A percentile compares a stretch with the other conserved stretches of the same genome.
phyloP scores from a whole-genome alignment of 2,888 invertebrate genomes.

The Himalopsyche kuldschensis region DNA sequence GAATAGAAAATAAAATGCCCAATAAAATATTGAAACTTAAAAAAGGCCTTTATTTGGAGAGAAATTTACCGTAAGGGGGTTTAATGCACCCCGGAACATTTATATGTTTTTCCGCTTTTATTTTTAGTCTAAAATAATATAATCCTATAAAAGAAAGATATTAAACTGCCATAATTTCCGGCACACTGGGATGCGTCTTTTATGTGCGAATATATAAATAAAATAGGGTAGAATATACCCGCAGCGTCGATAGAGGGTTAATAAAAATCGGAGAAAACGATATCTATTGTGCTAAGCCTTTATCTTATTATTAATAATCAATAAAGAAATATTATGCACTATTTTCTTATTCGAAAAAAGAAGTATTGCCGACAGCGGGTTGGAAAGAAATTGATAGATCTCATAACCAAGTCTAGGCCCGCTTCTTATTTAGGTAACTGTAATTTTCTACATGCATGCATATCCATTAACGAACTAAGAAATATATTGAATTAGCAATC shows the following conservation, averaged over 20 bases:
- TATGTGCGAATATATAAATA: constrained; percentile 34
- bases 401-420: too few species aligned
- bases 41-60: constrained; percentile 8
- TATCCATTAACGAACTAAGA: too few species aligned
- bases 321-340: too few species aligned
- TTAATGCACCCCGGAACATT: constrained; percentile 21
- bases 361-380: too few species aligned
- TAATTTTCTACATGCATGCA: too few species aligned
- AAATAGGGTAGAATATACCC: constrained; percentile 8
- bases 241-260: neutral
- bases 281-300: neutral
- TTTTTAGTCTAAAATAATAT: constrained; percentile 33
- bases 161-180: constrained; percentile 37
- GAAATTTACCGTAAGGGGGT: constrained; percentile 6
- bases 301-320: neutral
- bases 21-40: constrained; percentile 27
- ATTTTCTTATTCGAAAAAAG: too few species aligned
- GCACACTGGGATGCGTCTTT: constrained; percentile 19
- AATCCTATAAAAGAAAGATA: constrained; percentile 36
- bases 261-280: neutral
- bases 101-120: constrained; percentile 35
- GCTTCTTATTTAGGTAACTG: too few species aligned
- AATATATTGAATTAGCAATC: neutral
- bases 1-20: constrained; percentile 31
- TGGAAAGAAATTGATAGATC: too few species aligned